These are phyloP conservation scores for Cariama cristata DNA, from an alignment of 2,113 vertebrate genomes.

Conservation along the genomic window DNA sequence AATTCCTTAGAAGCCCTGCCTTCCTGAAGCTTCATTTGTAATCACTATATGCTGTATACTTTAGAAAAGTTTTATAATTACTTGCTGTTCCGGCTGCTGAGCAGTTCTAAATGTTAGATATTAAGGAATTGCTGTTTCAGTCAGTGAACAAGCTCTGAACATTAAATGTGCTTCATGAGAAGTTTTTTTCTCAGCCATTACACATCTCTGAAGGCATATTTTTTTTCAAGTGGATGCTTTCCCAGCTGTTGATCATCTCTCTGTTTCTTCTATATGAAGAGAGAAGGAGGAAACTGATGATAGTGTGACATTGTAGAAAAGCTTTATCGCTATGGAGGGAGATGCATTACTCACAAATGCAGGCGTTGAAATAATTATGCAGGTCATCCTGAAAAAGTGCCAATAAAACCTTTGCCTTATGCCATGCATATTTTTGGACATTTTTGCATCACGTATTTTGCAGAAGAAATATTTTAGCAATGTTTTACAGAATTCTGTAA, in stretches of 20 bases:
- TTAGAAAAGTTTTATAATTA: conserved; percentile 39
- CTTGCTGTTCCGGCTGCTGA: conserved; percentile 24
- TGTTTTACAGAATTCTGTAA: background rate
- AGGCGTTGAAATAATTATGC: background rate
- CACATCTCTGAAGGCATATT: conserved; percentile 59
- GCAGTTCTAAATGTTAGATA: conserved; percentile 22
- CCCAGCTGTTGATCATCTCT: conserved; percentile 62
- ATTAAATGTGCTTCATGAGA: conserved; percentile 40
- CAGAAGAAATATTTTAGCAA: background rate
- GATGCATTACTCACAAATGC: background rate
- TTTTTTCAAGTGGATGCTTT: conserved; percentile 65
- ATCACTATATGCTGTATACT: conserved; percentile 48
- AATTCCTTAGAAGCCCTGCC: conserved; percentile 15
- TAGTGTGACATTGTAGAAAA: background rate
- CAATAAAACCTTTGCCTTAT: background rate
- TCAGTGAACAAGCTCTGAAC: conserved; percentile 38
- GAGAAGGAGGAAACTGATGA: background rate
- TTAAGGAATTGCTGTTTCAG: conserved; percentile 38
- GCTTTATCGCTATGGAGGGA: background rate
- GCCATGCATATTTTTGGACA: rapidly evolving
- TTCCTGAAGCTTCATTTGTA: conserved; percentile 53
- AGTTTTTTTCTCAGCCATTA: conserved; percentile 54
- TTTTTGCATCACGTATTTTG: background rate
- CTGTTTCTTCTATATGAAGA: conserved; percentile 3
- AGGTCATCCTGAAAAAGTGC: background rate